Evolutionary conservation across 1,140 invertebrate genomes (phyloP), one percentile per base, ranked within the genome.

Genomic region (Scaptomyza hsui): DNA sequence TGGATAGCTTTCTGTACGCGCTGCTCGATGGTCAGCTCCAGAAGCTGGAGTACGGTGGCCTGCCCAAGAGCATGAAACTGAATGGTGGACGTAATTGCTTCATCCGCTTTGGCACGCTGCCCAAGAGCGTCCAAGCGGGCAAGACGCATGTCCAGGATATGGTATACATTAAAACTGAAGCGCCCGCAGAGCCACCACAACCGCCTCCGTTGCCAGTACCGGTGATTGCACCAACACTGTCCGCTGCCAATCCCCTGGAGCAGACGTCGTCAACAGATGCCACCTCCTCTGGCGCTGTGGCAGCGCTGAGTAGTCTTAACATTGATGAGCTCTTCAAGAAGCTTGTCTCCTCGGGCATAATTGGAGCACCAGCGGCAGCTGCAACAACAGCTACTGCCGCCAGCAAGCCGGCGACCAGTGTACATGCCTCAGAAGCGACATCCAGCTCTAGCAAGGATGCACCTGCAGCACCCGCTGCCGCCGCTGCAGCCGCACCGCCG

Each of bases 31-130:
- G 97, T 41, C 93, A 94, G 75, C 94, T 95, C 1, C 97, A 97
- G 88, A 94, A 95, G 88, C 94, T 96, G 1, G 95, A 97, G 68
- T 99, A 98, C 93, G 98, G 98, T 47, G 98, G 97, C 7, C 93
- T 98, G 39, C 97, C 98, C 0, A 97, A 97, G 82, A 95, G 97
- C 1, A 95, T 98, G 53, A 93, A 95, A 51, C 93, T 98, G 21
- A 94, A 95, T 18, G 95, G 95, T 15, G 95, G 95, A 15, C 94
- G 95, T 64, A 95, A 95, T 71, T 96, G 97, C 91, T 97, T 96
- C 75, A 94, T 99, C 16, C 93, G 97, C 29, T 95, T 98, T 70
- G 94, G 95, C 0, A 95, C 95, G 0, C 92, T 98, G 51, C 96
- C 97, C 0, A 94, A 95, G 51, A 95, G 95, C 19, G 92, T 96